A percentile compares a stretch with the other conserved stretches of the same genome.
phyloP scores from a whole-genome alignment of 2,797 vertebrate genomes.

The Spheniscus humboldti region DNA sequence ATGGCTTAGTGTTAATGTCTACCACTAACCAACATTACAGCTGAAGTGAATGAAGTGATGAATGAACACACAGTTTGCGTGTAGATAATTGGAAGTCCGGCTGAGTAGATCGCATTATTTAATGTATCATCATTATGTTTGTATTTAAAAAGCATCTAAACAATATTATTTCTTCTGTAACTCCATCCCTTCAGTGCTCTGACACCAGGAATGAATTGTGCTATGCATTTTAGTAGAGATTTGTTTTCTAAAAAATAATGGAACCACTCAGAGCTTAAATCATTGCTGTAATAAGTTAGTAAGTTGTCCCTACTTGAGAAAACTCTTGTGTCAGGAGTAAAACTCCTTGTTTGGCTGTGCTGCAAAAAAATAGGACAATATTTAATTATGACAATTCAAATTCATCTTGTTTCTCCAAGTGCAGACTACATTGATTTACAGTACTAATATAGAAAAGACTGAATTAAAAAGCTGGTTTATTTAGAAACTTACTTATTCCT shows the following conservation, averaged over 20 bases:
- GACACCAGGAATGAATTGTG: not conserved
- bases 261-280: not conserved
- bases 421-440: conserved; percentile 14
- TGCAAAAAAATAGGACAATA: not conserved
- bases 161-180: not conserved
- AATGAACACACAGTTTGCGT: not conserved
- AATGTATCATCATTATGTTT: not conserved
- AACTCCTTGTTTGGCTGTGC: not conserved
- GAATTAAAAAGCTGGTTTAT: conserved; percentile 23
- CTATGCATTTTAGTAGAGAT: not conserved
- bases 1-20: not conserved
- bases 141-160: conserved; percentile 1
- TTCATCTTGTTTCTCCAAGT: not conserved
- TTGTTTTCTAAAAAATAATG: not conserved
- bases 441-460: not conserved
- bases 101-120: not conserved
- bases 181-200: not conserved
- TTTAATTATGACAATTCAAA: conserved; percentile 28
- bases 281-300: not conserved
- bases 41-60: not conserved
- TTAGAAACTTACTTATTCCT: conserved; percentile 14
- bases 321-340: not conserved
- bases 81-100: not conserved
- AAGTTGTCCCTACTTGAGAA: not conserved
- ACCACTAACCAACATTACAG: not conserved